These are phyloP conservation scores for Danio rerio DNA, from an alignment of 2,113 vertebrate genomes.

Conservation along the genomic window DNA sequence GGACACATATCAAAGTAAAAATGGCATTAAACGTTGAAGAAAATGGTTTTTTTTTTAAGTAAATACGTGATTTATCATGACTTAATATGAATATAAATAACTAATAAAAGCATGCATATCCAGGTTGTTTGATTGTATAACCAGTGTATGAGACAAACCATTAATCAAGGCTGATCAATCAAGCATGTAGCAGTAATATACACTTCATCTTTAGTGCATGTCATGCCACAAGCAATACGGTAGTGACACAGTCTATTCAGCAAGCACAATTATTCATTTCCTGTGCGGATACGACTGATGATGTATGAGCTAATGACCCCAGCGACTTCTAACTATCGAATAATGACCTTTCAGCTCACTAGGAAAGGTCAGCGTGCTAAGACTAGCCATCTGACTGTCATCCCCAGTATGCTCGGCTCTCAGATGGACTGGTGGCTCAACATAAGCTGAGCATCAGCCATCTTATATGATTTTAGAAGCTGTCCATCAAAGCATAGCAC, in stretches of 20 bases:
- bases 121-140: neutral
- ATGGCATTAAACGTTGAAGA: no score
- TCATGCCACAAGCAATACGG: neutral
- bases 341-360: neutral
- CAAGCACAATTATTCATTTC: neutral
- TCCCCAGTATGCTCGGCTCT: neutral
- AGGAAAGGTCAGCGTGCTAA: neutral
- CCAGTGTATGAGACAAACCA: neutral
- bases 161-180: neutral
- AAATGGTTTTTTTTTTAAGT: no score
- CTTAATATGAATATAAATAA: no score
- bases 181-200: neutral
- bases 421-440: neutral
- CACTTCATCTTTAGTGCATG: neutral
- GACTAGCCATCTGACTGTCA: neutral
- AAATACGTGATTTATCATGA: no score
- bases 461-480: neutral
- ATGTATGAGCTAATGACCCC: neutral
- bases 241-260: neutral
- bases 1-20: no score
- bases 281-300: neutral
- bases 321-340: neutral
- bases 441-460: conserved; percentile 4
- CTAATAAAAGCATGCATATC: neutral
- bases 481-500: conserved; percentile 7